phyloP scores from a whole-genome alignment of 2,113 vertebrate genomes.

The Hippopotamus amphibius region DNA sequence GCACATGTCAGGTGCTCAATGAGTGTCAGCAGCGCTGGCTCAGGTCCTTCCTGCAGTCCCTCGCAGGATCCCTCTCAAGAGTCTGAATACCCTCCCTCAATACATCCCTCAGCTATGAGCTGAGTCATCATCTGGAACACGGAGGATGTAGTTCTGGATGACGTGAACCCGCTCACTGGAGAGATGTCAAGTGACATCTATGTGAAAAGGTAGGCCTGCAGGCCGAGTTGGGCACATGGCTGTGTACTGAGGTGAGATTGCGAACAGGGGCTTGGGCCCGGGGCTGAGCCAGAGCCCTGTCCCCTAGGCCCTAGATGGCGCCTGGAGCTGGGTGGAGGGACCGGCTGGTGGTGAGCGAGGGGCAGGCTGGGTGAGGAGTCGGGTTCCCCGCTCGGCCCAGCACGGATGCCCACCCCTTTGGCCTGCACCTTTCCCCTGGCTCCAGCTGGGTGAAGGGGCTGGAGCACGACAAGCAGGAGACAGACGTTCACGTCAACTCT shows the following conservation, averaged over 20 bases:
- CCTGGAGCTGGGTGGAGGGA: not conserved
- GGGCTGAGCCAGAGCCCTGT: not conserved
- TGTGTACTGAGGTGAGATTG: not conserved
- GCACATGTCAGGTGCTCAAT: not conserved
- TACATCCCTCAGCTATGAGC: slow-evolving; percentile 90
- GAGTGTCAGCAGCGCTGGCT: not conserved
- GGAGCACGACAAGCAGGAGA: slow-evolving; percentile 95
- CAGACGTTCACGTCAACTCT: slow-evolving; percentile 97
- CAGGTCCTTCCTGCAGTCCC: not conserved
- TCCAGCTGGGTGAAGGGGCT: slow-evolving; percentile 96
- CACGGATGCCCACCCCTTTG: not conserved
- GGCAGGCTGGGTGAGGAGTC: not conserved
- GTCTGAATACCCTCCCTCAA: not conserved
- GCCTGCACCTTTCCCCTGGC: not conserved
- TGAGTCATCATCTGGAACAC: slow-evolving; percentile 98
- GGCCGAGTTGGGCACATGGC: accelerated
- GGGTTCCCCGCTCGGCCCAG: not conserved
- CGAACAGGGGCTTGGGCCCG: not conserved
- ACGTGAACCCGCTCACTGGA: slow-evolving; percentile 95
- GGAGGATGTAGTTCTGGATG: slow-evolving; percentile 94
- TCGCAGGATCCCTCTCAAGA: not conserved
- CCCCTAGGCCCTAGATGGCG: not conserved
- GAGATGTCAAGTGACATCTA: slow-evolving; percentile 96
- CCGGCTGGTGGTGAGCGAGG: not conserved
- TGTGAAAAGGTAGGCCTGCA: slow-evolving; percentile 91